Base-by-base conservation (phyloP, 2,797 vertebrate species). In the Moxostoma hubbsi region DNA sequence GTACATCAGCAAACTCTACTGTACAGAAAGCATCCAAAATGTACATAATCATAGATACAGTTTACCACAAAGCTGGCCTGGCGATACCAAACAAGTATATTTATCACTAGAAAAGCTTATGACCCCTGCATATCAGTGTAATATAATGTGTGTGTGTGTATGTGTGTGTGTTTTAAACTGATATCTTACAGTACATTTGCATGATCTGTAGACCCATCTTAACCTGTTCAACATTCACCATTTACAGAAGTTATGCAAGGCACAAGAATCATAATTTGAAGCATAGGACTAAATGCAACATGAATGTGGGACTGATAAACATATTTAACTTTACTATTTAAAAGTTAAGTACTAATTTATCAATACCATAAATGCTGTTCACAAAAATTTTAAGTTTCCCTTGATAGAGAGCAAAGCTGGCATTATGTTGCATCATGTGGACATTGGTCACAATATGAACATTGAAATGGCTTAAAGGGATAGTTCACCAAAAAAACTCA, bases 191-290 rank as follows among this genome's bases (percentile, higher is more conserved):
- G 86, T 72, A 79, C 69, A 18, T 85, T 83, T 86, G 89, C 87
- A 71, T 83, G 77, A 79, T 86, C 85, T 36, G 36, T 69, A 91
- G 93, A 92, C 92, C 92, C 92, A 90, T 92, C 92, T 94, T 93
- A 90, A 95, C 69, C 94, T 95, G 93, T 95, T 96, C 95, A 96
- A 98, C 96, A 97, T 97, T 97, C 95, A 97, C 92, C 95, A 95
- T 97, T 96, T 96, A 97, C 94, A 96, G 93, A 89, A 94, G 96
- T 95, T 95, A 95, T 96, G 97, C 96, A 98, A 98, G 97, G 97
- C 97, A 98, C 96, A 94, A 94, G 95, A 97, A 97, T 94, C 94
- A 77, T 78, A 83, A 77, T 73, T 18, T 78, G 58, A 69, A 85
- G 69, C 72, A 75, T 66, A 72, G 67, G 24, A 16, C 53, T 55